Percentiles rank a stretch among this genome's conserved stretches.
phyloP scores from a whole-genome alignment of 2,113 vertebrate species.

The Naja naja region DNA sequence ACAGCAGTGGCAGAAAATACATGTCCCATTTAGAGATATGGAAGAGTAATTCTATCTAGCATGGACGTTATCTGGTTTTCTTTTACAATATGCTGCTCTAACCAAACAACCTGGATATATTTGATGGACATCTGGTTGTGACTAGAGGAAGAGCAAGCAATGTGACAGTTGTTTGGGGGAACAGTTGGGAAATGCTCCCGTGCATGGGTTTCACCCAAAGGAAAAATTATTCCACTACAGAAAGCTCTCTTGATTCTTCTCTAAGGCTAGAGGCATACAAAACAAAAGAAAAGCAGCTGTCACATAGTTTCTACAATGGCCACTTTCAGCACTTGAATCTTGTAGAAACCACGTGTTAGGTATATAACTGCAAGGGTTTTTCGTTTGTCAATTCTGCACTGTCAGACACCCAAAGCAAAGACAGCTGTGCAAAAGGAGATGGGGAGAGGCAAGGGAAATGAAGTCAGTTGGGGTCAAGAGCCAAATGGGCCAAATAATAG shows the following conservation, averaged over 20 bases:
- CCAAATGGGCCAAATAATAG: not conserved
- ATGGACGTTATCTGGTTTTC: not conserved
- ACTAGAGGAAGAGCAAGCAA: conserved; percentile 7
- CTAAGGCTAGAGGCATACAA: conserved; percentile 28
- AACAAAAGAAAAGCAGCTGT: conserved; percentile 27
- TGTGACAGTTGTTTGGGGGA: conserved; percentile 28
- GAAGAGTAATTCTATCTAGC: conserved; percentile 59
- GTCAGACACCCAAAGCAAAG: not conserved
- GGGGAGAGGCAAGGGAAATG: not conserved
- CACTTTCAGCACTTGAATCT: conserved; percentile 9
- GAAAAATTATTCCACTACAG: not conserved
- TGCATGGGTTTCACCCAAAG: conserved; percentile 9
- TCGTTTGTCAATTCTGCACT: not conserved
- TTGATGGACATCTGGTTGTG: conserved; percentile 26
- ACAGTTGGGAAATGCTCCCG: conserved; percentile 35
- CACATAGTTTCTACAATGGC: conserved; percentile 34
- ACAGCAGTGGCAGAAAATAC: not conserved
- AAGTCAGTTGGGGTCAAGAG: not conserved
- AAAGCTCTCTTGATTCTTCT: conserved; percentile 24
- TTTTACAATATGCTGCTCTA: conserved; percentile 37
- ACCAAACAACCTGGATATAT: conserved; percentile 19
- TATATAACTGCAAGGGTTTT: not conserved
- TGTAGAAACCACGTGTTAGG: conserved; percentile 15
- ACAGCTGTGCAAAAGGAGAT: not conserved
- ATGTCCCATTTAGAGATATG: fast-evolving